Evolutionary conservation across 2,888 invertebrate species (phyloP).

Genomic region (Melipona beecheii): DNA sequence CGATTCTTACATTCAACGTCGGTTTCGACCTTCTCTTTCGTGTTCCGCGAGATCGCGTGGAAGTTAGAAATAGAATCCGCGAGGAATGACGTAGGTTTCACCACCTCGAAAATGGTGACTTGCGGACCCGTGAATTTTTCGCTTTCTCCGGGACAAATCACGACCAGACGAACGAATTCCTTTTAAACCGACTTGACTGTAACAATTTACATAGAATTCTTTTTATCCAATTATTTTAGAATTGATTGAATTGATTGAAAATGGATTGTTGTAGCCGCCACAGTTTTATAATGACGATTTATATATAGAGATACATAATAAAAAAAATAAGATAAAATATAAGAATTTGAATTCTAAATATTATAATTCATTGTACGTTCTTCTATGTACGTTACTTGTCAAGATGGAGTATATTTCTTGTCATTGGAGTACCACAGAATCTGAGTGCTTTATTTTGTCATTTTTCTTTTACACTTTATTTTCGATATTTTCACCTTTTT

Average conservation of each 20-base stretch:
- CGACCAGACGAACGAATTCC: neutral
- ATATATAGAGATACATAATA: neutral
- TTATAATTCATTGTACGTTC: neutral
- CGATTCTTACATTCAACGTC: conserved; percentile 40
- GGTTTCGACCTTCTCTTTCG: conserved; percentile 57
- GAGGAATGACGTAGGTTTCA: conserved; percentile 67
- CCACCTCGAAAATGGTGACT: conserved; percentile 23
- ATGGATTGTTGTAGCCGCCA: neutral
- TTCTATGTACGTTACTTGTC: neutral
- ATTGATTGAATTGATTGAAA: neutral
- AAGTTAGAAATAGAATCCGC: conserved; percentile 75
- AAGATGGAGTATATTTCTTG: neutral
- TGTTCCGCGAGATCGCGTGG: conserved; percentile 67
- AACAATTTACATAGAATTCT: neutral
- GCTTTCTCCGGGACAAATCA: conserved; percentile 16
- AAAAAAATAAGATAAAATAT: neutral
- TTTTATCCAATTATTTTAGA: neutral
- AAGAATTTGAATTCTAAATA: neutral
- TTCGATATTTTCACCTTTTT: neutral
- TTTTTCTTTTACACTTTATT: no score
- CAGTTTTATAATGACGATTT: neutral
- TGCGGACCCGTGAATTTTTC: conserved; percentile 16
- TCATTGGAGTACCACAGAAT: neutral
- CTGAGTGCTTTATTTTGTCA: neutral
- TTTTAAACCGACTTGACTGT: neutral